Conservation (phyloP, 2,113 vertebrate species). For the Taxidea taxus region DNA sequence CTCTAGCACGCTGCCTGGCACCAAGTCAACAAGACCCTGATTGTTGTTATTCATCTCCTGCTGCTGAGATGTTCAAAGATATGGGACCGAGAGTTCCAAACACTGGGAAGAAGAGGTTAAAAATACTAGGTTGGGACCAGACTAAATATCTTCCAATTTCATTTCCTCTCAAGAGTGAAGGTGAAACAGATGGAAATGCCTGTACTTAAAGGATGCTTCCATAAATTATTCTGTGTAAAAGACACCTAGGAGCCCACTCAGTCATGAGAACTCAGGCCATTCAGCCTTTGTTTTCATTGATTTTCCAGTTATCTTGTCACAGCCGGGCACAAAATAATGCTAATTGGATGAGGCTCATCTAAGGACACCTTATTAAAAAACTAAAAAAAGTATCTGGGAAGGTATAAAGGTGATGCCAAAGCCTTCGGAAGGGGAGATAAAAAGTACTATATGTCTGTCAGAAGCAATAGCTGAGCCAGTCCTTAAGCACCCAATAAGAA, state of each 20-base stretch:
- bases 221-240: slow-evolving; percentile 78
- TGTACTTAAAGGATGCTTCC: slow-evolving; percentile 77
- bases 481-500: neutral
- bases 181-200: slow-evolving; percentile 74
- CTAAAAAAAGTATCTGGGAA: neutral
- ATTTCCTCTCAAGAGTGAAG: slow-evolving; percentile 73
- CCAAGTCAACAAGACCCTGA: too few species aligned
- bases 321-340: slow-evolving; percentile 61
- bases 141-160: slow-evolving; percentile 70
- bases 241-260: slow-evolving; percentile 74
- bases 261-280: slow-evolving; percentile 67
- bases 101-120: slow-evolving; percentile 70
- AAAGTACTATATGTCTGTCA: neutral
- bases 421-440: neutral
- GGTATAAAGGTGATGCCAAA: neutral
- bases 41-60: neutral
- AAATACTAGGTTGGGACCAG: slow-evolving; percentile 65
- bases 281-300: slow-evolving; percentile 72
- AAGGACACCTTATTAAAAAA: slow-evolving; percentile 52
- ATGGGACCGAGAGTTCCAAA: slow-evolving; percentile 46
- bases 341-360: slow-evolving; percentile 60
- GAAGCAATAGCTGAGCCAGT: slow-evolving; percentile 36
- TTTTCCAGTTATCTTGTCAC: slow-evolving; percentile 69
- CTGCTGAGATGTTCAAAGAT: neutral
- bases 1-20: neutral